Conservation (phyloP, 2,888 invertebrate genomes). For the Nowickia ferox region DNA sequence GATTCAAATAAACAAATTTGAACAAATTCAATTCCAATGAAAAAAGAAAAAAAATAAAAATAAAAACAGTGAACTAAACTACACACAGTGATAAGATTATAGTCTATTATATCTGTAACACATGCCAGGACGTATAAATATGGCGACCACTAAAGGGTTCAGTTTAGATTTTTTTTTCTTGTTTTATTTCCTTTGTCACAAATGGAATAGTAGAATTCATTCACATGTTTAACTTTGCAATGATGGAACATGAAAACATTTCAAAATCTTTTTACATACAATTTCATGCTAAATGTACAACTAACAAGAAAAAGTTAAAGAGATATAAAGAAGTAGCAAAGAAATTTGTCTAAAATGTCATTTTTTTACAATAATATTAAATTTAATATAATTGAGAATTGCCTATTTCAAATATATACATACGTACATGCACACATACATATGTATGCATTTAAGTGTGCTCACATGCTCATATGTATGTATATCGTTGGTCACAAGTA, state of each 20-base stretch:
- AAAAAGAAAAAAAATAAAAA: constrained; percentile 25
- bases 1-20: constrained; percentile 32
- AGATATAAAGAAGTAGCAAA: constrained; percentile 1
- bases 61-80: constrained; percentile 8
- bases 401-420: constrained; percentile 2
- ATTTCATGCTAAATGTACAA: constrained; percentile 51
- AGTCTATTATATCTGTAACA: constrained; percentile 64
- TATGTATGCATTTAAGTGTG: no score
- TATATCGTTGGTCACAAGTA: no score
- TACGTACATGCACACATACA: neutral
- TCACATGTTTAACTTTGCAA: constrained; percentile 65
- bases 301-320: constrained; percentile 25
- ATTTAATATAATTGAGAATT: constrained; percentile 28
- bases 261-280: constrained; percentile 67
- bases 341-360: constrained; percentile 16
- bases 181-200: constrained; percentile 29
- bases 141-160: constrained; percentile 72
- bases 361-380: neutral
- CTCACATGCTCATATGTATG: neutral
- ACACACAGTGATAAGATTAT: constrained; percentile 51
- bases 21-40: constrained; percentile 48
- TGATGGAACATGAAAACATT: constrained; percentile 68
- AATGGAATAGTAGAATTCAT: constrained; percentile 45
- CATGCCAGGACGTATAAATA: constrained; percentile 64
- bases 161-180: constrained; percentile 41